These are phyloP conservation scores for Mus pahari DNA, from an alignment of 2,113 vertebrate species.

Conservation along the genomic window DNA sequence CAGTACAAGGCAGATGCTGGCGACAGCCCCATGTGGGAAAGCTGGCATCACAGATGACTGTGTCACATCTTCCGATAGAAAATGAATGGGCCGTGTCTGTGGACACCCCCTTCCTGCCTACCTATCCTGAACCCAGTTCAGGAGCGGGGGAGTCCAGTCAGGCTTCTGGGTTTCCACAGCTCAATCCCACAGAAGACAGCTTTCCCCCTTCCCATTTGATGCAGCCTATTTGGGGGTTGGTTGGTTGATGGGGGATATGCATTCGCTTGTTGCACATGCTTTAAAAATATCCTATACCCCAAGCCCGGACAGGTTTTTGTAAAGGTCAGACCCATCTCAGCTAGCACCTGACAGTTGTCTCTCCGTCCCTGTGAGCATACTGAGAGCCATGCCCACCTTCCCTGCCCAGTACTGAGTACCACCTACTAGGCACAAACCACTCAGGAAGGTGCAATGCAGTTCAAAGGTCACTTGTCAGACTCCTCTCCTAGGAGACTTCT, in stretches of 20 bases:
- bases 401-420: not conserved
- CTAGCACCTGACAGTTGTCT: not conserved
- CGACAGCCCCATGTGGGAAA: not conserved
- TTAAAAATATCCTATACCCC: too few relatives aligned
- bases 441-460: fast-evolving
- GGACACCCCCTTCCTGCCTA: not conserved
- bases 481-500: not conserved
- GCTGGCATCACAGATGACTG: too few relatives aligned
- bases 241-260: not conserved
- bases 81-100: not conserved
- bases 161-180: fast-evolving
- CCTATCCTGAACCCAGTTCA: fast-evolving
- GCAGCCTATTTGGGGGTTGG: not conserved
- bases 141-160: fast-evolving
- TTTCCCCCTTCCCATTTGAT: not conserved
- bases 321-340: not conserved
- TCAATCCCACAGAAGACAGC: not conserved
- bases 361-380: not conserved
- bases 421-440: not conserved
- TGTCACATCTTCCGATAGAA: not conserved
- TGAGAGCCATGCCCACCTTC: not conserved
- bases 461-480: not conserved
- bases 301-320: not conserved
- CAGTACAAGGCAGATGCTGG: not conserved
- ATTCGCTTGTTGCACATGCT: not conserved